Evolutionary conservation across 2,797 vertebrate genomes (phyloP).

Genomic region (Hydrocynus forskahlii): DNA sequence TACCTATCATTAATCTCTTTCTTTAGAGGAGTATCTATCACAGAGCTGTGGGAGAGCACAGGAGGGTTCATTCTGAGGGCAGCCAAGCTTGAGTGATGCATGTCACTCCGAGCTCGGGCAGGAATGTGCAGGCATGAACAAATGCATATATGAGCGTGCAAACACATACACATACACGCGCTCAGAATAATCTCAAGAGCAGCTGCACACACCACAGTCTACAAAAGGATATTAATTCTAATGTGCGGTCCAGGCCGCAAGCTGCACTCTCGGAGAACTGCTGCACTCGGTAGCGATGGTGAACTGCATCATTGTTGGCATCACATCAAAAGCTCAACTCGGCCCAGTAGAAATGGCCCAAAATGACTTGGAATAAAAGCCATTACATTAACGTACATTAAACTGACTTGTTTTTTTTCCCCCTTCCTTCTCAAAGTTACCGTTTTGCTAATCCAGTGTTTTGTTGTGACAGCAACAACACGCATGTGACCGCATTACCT

Average conservation of each 20-base stretch:
- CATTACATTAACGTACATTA: neutral
- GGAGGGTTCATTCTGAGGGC: conserved; percentile 91
- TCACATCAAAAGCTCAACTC: neutral
- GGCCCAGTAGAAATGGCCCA: neutral
- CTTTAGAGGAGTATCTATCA: conserved; percentile 98
- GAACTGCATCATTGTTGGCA: neutral
- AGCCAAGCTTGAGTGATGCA: conserved; percentile 89
- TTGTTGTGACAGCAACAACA: neutral
- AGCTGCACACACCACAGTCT: conserved; percentile 1
- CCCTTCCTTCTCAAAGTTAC: neutral
- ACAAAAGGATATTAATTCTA: conserved; percentile 10
- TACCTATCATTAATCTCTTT: conserved; percentile 99
- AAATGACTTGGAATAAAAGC: conserved; percentile 4
- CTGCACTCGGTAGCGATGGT: neutral
- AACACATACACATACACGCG: conserved; percentile 6
- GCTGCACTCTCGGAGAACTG: neutral
- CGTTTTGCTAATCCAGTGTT: neutral
- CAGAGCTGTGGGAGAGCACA: conserved; percentile 91
- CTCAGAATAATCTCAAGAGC: neutral
- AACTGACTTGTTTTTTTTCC: neutral
- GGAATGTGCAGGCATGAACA: conserved; percentile 61
- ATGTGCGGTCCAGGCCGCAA: neutral
- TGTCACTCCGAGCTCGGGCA: conserved; percentile 82
- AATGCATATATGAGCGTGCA: conserved; percentile 26
- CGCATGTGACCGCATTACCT: conserved; percentile 17